Evolutionary conservation across 2,113 vertebrate genomes (phyloP).

Genomic region (Nothobranchius furzeri): DNA sequence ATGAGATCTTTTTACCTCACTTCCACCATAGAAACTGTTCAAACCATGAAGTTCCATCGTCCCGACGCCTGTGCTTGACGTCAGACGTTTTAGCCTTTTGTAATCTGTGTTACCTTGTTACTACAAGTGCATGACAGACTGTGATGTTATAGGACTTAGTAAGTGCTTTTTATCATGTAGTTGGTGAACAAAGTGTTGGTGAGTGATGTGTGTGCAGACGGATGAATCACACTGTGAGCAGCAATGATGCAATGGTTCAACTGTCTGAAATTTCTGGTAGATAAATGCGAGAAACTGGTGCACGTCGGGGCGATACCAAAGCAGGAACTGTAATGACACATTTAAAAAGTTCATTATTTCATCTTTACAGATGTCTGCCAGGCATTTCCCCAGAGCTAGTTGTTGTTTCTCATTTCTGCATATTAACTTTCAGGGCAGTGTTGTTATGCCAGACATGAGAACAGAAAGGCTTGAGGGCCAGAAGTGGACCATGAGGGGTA

Average conservation of each 20-base stretch:
- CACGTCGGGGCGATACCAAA: conserved; percentile 1
- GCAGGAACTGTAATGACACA: conserved; percentile 3
- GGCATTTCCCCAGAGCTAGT: conserved; percentile 23
- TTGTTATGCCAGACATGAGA: not conserved
- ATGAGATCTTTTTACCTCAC: not conserved
- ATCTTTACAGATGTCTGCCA: not conserved
- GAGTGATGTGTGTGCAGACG: conserved; percentile 38
- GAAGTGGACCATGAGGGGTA: not conserved
- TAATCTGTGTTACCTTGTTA: conserved; percentile 24
- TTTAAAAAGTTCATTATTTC: not conserved
- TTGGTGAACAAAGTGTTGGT: conserved; percentile 12
- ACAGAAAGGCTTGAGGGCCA: not conserved
- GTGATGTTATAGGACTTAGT: conserved; percentile 9
- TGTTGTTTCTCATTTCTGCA: not conserved
- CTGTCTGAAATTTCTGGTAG: conserved; percentile 15
- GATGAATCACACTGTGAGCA: conserved; percentile 42
- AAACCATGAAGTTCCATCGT: not conserved
- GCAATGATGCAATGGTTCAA: conserved; percentile 44
- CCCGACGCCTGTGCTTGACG: conserved; percentile 24
- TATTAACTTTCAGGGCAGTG: conserved; percentile 25
- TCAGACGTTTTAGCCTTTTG: conserved; percentile 27
- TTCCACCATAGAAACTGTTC: not conserved
- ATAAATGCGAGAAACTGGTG: conserved; percentile 8
- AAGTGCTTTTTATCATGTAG: conserved; percentile 20
- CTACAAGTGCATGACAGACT: conserved; percentile 10